These are phyloP conservation scores for Cantharis rustica DNA, from an alignment of 2,888 invertebrate species.

Conservation along the genomic window DNA sequence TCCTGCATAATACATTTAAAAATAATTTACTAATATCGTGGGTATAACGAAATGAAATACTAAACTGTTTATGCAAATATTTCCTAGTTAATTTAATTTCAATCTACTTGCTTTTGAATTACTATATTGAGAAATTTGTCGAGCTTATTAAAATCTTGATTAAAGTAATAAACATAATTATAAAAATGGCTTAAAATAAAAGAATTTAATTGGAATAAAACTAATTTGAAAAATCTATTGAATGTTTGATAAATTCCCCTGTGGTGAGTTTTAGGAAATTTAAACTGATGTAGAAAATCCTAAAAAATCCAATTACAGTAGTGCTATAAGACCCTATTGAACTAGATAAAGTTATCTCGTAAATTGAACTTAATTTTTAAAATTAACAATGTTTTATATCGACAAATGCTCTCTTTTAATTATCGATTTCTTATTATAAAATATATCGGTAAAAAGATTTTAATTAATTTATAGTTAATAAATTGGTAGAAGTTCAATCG, in stretches of 20 bases:
- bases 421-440: background rate
- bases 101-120: background rate
- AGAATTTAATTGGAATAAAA: background rate
- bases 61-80: background rate
- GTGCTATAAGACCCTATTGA: background rate
- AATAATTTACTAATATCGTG: background rate
- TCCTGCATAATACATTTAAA: background rate
- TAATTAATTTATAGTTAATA: background rate
- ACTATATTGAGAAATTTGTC: background rate
- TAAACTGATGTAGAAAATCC: background rate
- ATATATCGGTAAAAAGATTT: background rate
- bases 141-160: background rate
- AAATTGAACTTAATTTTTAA: background rate
- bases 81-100: background rate
- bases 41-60: background rate
- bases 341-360: background rate
- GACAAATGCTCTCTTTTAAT: background rate
- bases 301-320: background rate
- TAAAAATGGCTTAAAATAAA: background rate
- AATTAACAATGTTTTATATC: background rate
- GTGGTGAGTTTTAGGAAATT: background rate
- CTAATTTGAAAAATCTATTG: background rate
- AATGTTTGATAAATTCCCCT: background rate
- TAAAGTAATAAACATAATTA: background rate
- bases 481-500: background rate